Conservation (phyloP, 2,797 vertebrate species). For the Aulostomus chinensis region DNA sequence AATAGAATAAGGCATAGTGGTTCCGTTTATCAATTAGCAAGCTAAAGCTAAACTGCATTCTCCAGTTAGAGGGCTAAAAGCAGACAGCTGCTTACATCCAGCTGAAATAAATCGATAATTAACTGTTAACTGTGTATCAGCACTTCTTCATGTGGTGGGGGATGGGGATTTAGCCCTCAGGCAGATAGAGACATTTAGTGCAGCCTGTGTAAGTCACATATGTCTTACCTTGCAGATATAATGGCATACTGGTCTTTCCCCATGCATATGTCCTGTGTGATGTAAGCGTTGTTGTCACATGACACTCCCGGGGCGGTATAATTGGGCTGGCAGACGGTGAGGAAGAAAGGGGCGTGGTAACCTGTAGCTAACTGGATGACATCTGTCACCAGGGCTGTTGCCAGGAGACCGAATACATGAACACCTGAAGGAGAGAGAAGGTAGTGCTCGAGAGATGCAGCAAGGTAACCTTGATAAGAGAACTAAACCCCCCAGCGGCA, state of each 20-base stretch:
- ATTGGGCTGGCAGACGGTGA: slow-evolving; percentile 97
- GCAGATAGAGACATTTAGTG: not conserved
- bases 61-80: not conserved
- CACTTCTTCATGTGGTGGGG: too few relatives aligned
- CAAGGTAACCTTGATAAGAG: slow-evolving; percentile 17
- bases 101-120: not conserved
- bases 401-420: slow-evolving; percentile 95
- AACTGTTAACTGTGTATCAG: too few relatives aligned
- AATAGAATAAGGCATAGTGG: too few relatives aligned
- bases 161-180: not conserved
- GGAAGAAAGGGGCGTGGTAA: slow-evolving; percentile 95
- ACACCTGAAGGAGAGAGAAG: slow-evolving; percentile 82
- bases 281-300: slow-evolving; percentile 90
- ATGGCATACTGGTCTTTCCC: slow-evolving; percentile 92
- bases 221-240: slow-evolving; percentile 89
- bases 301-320: slow-evolving; percentile 92
- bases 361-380: slow-evolving; percentile 95
- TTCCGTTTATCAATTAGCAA: too few relatives aligned
- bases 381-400: slow-evolving; percentile 93
- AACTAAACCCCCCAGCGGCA: slow-evolving; percentile 31
- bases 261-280: slow-evolving; percentile 93
- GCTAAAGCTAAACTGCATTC: too few relatives aligned
- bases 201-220: too few relatives aligned
- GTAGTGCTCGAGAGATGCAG: slow-evolving; percentile 2
- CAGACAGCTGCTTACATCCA: not conserved